Conservation (phyloP, 2,113 vertebrate genomes). For the Serilophus lunatus region DNA sequence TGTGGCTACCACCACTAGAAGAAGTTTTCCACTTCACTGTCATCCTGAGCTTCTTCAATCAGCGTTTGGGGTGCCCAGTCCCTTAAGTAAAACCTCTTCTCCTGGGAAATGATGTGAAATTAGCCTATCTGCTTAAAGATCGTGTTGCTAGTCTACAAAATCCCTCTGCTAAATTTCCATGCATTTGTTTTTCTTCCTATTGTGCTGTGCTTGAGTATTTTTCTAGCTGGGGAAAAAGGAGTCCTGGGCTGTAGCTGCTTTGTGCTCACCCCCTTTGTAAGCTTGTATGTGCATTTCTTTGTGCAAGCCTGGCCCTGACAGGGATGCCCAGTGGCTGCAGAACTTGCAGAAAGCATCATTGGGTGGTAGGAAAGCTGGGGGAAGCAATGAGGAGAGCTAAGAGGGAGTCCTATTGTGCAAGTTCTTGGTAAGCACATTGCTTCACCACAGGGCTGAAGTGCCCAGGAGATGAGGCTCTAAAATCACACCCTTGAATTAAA, state of each 20-base stretch:
- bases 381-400: not conserved
- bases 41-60: not conserved
- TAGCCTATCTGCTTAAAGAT: not conserved
- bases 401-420: not conserved
- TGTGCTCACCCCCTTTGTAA: not conserved
- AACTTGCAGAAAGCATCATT: not conserved
- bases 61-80: not conserved
- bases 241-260: not conserved
- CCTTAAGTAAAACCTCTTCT: not conserved
- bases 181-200: not conserved
- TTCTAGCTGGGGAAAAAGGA: not conserved
- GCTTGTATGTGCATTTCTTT: not conserved
- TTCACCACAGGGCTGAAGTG: not conserved
- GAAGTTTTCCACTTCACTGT: not conserved
- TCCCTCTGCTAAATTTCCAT: not conserved
- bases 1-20: not conserved
- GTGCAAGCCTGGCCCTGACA: rapidly evolving
- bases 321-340: not conserved
- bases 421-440: not conserved
- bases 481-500: not conserved
- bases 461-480: not conserved
- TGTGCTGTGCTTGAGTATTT: not conserved
- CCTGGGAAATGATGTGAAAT: not conserved
- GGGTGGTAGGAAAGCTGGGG: not conserved
- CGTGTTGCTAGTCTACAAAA: not conserved